A percentile compares a stretch with the other conserved stretches of the same genome.
Conservation (phyloP, 2,888 invertebrate genomes). For the Rotaria socialis region DNA sequence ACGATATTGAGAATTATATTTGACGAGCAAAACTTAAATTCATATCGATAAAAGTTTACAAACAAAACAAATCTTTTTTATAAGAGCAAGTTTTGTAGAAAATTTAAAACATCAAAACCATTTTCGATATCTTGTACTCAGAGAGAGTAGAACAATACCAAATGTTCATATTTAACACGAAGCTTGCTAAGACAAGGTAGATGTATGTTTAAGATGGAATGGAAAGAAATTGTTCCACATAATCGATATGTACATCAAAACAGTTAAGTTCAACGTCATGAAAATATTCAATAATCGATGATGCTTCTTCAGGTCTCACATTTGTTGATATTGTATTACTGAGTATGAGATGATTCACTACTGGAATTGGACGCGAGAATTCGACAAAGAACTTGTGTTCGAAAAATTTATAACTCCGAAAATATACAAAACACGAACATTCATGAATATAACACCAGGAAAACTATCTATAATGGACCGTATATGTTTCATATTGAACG, state of each 20-base stretch:
- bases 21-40: too few species aligned
- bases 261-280: not conserved
- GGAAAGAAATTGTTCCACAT: not conserved
- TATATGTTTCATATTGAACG: not conserved
- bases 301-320: not conserved
- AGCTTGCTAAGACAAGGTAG: not conserved
- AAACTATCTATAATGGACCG: not conserved
- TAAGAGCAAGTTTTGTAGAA: too few species aligned
- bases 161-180: not conserved
- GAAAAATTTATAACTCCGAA: not conserved
- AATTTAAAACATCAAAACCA: too few species aligned
- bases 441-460: not conserved
- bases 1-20: too few species aligned
- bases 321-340: not conserved
- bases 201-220: not conserved
- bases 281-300: not conserved
- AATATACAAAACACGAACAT: not conserved
- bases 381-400: not conserved
- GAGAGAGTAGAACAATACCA: too few species aligned
- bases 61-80: too few species aligned
- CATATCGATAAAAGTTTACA: too few species aligned
- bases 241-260: not conserved
- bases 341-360: not conserved
- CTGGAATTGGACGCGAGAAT: not conserved
- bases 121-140: too few species aligned